phyloP scores from a whole-genome alignment of 2,888 invertebrate species.

The Halictus quadricinctus region DNA sequence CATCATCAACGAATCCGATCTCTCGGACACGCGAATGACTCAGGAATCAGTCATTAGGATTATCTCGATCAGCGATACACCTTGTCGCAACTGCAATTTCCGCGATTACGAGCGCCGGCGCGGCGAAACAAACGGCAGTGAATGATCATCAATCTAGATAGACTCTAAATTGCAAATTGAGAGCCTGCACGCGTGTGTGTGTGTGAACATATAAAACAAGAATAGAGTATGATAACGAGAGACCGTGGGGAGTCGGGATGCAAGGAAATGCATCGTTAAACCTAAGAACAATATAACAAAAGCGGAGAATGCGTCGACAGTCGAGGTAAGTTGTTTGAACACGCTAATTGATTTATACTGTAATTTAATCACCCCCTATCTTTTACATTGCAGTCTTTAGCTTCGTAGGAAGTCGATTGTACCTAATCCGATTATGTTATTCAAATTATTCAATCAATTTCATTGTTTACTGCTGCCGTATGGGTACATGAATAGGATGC shows the following conservation, averaged over 20 bases:
- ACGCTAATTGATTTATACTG: background rate
- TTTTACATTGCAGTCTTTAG: background rate
- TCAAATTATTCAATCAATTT: no score
- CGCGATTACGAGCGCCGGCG: background rate
- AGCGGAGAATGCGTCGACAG: background rate
- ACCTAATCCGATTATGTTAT: no score
- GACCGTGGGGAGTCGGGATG: background rate
- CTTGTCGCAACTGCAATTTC: background rate
- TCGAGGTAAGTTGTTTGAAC: background rate
- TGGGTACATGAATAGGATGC: no score
- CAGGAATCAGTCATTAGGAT: background rate
- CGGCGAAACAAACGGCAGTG: background rate
- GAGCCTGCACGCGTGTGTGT: background rate
- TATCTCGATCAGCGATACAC: background rate
- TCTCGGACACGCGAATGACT: background rate
- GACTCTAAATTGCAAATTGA: background rate
- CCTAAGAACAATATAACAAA: background rate
- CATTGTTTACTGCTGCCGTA: no score
- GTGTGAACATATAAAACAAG: background rate
- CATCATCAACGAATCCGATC: background rate
- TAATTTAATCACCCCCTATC: background rate
- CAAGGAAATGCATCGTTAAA: conserved; percentile 1
- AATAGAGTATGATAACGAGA: background rate
- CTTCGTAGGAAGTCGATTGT: background rate
- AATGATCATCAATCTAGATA: background rate